Evolutionary conservation across 2,888 invertebrate species (phyloP).

Genomic region (Drosophila ustulata): DNA sequence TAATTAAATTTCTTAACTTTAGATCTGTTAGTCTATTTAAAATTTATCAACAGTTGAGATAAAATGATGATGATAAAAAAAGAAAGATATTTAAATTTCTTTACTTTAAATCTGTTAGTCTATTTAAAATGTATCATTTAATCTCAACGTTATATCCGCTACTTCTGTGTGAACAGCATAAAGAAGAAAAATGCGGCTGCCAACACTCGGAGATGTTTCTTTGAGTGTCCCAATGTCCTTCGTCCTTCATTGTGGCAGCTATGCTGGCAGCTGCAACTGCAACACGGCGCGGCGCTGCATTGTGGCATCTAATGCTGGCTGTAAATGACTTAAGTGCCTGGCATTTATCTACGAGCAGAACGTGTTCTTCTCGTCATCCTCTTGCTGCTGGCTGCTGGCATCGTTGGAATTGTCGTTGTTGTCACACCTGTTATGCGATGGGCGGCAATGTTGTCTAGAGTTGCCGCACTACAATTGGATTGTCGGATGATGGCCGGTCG

Average conservation of each 20-base stretch:
- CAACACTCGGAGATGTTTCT: not conserved
- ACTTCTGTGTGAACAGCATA: too few relatives aligned
- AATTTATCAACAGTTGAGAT: too few relatives aligned
- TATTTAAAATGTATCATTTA: too few relatives aligned
- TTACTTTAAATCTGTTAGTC: too few relatives aligned
- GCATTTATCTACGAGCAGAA: slow-evolving; percentile 68
- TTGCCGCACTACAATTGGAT: slow-evolving; percentile 1
- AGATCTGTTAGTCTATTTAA: too few relatives aligned
- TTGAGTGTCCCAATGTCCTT: not conserved
- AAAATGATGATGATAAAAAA: too few relatives aligned
- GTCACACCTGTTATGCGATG: slow-evolving; percentile 63
- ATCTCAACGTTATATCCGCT: too few relatives aligned
- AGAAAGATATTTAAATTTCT: too few relatives aligned
- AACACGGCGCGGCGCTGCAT: slow-evolving; percentile 25
- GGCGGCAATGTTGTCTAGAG: not conserved
- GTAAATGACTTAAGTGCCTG: slow-evolving; percentile 77
- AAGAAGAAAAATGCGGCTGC: too few relatives aligned
- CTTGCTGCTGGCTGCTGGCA: slow-evolving; percentile 28
- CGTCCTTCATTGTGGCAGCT: not conserved
- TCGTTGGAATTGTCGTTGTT: slow-evolving; percentile 27
- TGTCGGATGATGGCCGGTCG: not conserved
- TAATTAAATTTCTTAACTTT: too few relatives aligned
- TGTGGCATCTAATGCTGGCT: slow-evolving; percentile 49
- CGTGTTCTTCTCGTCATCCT: slow-evolving; percentile 37
- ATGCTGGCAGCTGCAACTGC: not conserved